Base-by-base conservation (phyloP, 1,140 invertebrate genomes). In the Hyles euphorbiae region DNA sequence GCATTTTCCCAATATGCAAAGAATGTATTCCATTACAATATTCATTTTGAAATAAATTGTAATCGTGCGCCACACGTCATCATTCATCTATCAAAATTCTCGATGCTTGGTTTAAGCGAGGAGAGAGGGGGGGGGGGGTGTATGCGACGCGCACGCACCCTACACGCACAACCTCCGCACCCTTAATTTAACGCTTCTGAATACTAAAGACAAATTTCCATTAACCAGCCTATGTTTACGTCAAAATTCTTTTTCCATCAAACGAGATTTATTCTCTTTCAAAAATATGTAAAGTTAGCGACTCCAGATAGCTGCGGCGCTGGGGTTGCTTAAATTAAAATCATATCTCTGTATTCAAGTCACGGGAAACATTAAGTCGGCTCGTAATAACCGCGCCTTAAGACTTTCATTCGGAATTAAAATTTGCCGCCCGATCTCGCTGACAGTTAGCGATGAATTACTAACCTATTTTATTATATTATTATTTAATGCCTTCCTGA, bases 301-400 rank as follows among this genome's bases (percentile, higher is more conserved):
- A 74, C 80, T 77, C 72, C 74, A 60, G 74, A 78, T 72, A 72
- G 72, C 67, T 53, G 53, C 58, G 65, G 53, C 55, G 61, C 58
- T 65, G 76, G 81, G 81, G 77, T 61, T 71, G 68, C 61, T 73
- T 54, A 85, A 86, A 87, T 88, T 85, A 88, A 88, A 87, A 84
- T 79, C 70, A 85, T 85, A 81, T 81, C 81, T 83, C 69, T 72
- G 81, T 72, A 87, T 83, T 88, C 83, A 74, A 81, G 86, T 88
- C 86, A 88, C 86, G 86, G 70, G 75, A 86, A 81, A 88, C 86
- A 88, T 88, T 88, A 88, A 82, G 74, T 84, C 82, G 66, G 69
- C 70, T 73, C 70, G 76, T 80, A 83, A 87, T 87, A 87, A 87
- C 80, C 79, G 79, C 70, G 70, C 78, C 81, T 75, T 84, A 85